These are phyloP conservation scores for Peromyscus aztecus DNA, from an alignment of 2,797 vertebrate genomes.

Conservation along the genomic window DNA sequence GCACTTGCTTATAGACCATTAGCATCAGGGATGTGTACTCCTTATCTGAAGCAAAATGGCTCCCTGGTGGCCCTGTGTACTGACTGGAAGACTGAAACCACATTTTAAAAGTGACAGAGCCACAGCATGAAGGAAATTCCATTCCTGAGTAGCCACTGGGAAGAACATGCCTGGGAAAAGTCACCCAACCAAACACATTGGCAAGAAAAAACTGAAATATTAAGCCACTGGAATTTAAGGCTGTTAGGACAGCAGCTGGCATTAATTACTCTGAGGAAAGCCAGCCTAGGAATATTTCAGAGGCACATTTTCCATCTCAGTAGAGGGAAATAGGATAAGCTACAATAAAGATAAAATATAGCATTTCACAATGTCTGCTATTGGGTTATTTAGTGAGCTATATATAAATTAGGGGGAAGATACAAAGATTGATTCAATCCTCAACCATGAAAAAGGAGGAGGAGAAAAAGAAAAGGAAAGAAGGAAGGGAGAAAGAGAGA, in stretches of 20 bases:
- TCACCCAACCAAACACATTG: not conserved
- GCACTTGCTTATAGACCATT: not conserved
- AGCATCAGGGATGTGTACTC: not conserved
- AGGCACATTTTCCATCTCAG: not conserved
- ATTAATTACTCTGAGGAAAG: not conserved
- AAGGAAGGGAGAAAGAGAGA: not conserved
- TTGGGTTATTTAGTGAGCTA: not conserved
- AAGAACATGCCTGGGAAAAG: not conserved
- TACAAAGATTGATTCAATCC: not conserved
- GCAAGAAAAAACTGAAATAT: not conserved
- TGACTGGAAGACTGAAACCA: not conserved
- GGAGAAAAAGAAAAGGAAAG: not conserved
- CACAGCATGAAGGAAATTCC: not conserved
- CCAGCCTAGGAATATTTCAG: not conserved
- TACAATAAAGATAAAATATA: not conserved
- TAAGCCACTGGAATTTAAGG: not conserved
- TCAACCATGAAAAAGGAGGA: not conserved
- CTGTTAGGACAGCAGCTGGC: not conserved
- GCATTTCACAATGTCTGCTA: not conserved
- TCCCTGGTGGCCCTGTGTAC: not conserved
- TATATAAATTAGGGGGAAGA: not conserved
- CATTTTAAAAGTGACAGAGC: not conserved
- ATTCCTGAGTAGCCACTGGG: not conserved
- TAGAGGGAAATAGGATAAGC: not conserved
- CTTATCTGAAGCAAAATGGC: not conserved